Evolutionary conservation across 1,140 invertebrate species (phyloP).

Genomic region (Orchesella cincta): DNA sequence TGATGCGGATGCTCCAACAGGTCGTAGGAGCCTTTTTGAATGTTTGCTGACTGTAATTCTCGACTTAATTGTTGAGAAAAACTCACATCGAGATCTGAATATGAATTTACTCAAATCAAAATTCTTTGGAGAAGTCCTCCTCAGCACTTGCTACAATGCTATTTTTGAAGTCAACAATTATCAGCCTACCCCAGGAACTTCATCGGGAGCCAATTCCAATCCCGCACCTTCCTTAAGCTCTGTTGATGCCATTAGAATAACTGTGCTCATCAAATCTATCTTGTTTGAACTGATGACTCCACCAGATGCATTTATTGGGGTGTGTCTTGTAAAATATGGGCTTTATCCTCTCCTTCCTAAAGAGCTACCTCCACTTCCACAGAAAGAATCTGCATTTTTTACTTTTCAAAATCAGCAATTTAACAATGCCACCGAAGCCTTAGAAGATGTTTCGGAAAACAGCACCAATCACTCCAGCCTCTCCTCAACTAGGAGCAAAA

Average conservation of each 20-base stretch:
- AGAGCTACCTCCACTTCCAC: conserved; percentile 46
- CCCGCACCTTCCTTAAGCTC: not conserved
- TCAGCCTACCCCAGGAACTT: conserved; percentile 7
- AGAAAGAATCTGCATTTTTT: conserved; percentile 43
- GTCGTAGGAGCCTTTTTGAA: conserved; percentile 43
- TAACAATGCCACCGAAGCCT: conserved; percentile 3
- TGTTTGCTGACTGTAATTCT: conserved; percentile 41
- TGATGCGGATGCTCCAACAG: conserved; percentile 41
- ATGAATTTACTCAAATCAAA: conserved; percentile 45
- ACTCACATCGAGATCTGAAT: conserved; percentile 44
- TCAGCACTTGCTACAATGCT: conserved; percentile 41
- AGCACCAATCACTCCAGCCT: not conserved
- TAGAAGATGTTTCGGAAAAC: not conserved
- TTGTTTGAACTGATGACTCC: conserved; percentile 49
- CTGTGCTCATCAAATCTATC: conserved; percentile 42
- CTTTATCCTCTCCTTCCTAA: conserved; percentile 44
- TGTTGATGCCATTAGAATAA: conserved; percentile 41
- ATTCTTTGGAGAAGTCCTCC: conserved; percentile 40
- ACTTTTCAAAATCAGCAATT: conserved; percentile 35
- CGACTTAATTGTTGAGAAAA: conserved; percentile 43
- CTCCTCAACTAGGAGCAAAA: not conserved
- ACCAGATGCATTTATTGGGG: conserved; percentile 43
- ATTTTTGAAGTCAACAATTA: conserved; percentile 34
- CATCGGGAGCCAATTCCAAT: not conserved
- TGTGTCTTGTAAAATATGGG: conserved; percentile 42